Percentiles rank a stretch among this genome's conserved stretches.
These are phyloP conservation scores for Penaeus chinensis DNA, from an alignment of 1,140 invertebrate genomes.

Conservation along the genomic window DNA sequence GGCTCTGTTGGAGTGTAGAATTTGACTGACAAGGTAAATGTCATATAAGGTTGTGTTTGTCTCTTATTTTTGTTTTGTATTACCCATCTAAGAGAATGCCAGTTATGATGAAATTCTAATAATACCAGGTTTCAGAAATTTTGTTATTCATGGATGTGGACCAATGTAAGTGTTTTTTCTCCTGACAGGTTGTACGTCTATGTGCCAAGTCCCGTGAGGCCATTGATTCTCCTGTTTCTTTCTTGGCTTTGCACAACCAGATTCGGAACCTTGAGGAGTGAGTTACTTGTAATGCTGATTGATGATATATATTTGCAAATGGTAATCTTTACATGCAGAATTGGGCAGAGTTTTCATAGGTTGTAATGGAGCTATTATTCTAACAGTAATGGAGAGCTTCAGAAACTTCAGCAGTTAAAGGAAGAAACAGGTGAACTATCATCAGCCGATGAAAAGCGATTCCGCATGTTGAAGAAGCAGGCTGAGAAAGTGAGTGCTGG, in stretches of 20 bases:
- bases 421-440: constrained; percentile 97
- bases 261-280: constrained; percentile 87
- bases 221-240: constrained; percentile 97
- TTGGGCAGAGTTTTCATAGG: background rate
- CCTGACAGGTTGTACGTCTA: constrained; percentile 81
- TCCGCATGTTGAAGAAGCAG: constrained; percentile 89
- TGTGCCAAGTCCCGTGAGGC: constrained; percentile 99
- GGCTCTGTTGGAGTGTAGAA: background rate
- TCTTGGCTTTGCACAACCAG: constrained; percentile 97
- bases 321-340: background rate
- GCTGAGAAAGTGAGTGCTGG: constrained; percentile 81
- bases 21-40: background rate
- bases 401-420: constrained; percentile 96
- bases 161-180: constrained; percentile 11
- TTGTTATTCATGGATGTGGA: no score
- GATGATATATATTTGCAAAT: background rate
- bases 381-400: constrained; percentile 77
- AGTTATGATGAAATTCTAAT: no score
- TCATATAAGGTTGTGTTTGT: background rate
- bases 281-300: constrained; percentile 1
- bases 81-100: no score
- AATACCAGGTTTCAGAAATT: no score
- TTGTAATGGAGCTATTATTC: background rate
- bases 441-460: constrained; percentile 89
- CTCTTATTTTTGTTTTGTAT: background rate